Percentiles rank a stretch among this genome's conserved stretches.
These are phyloP conservation scores for Odobenus rosmarus DNA, from an alignment of 2,113 vertebrate species.

Conservation along the genomic window DNA sequence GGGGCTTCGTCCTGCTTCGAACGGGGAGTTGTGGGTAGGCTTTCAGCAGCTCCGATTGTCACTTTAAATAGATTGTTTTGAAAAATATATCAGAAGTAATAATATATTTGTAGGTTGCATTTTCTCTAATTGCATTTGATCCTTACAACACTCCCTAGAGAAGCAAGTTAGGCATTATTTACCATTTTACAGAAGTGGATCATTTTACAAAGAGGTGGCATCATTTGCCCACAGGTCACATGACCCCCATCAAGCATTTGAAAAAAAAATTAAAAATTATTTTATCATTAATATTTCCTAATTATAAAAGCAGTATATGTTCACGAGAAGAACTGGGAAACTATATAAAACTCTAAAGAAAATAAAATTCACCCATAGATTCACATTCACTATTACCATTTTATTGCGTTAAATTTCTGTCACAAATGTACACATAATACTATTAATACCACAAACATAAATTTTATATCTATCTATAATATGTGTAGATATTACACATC, in stretches of 20 bases:
- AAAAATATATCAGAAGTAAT: neutral
- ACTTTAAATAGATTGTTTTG: neutral
- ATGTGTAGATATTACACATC: neutral
- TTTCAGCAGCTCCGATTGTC: neutral
- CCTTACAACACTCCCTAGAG: neutral
- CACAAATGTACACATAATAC: neutral
- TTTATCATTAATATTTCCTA: neutral
- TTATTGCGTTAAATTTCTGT: neutral
- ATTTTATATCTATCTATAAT: neutral
- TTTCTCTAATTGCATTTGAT: neutral
- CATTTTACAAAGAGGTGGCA: neutral
- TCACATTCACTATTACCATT: neutral
- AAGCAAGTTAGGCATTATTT: neutral
- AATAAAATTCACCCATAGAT: neutral
- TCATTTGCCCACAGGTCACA: neutral
- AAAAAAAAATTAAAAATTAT: neutral
- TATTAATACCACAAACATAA: neutral
- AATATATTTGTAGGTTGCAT: neutral
- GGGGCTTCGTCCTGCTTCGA: neutral
- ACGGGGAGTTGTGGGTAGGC: neutral
- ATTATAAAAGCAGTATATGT: neutral
- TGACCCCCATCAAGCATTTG: neutral
- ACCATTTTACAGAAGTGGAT: neutral
- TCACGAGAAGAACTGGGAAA: neutral
- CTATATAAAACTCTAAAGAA: neutral